These are phyloP conservation scores for Bilobella aurantiaca DNA, from an alignment of 1,140 invertebrate genomes.

Conservation along the genomic window DNA sequence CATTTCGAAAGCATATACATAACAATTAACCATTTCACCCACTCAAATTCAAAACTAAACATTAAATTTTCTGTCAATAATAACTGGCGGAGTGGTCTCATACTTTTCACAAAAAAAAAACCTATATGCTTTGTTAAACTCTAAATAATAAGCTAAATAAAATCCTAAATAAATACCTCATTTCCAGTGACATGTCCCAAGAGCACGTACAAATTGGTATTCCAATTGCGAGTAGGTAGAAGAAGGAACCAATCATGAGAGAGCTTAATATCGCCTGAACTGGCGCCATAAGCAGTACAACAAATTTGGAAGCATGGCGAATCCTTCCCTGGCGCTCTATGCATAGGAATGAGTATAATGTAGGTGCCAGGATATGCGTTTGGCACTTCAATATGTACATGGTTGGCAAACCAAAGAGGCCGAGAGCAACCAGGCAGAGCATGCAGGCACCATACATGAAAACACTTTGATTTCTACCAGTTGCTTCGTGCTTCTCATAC, in stretches of 20 bases:
- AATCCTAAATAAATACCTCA: no score
- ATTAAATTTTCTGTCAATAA: no score
- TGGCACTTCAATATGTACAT: not conserved
- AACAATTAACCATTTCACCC: no score
- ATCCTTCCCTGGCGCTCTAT: not conserved
- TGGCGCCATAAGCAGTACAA: not conserved
- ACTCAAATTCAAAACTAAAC: no score
- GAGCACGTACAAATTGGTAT: not conserved
- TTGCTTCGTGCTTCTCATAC: not conserved
- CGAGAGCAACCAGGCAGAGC: not conserved
- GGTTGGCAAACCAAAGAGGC: not conserved
- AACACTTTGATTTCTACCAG: not conserved
- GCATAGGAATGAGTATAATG: not conserved
- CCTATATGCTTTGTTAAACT: no score
- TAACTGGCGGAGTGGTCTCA: no score
- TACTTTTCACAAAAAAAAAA: no score
- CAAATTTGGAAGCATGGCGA: not conserved
- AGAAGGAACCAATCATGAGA: not conserved
- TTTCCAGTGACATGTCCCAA: not conserved
- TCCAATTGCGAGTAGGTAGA: not conserved
- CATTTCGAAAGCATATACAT: no score
- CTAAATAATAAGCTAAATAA: no score
- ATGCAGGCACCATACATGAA: not conserved
- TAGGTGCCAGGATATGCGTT: not conserved
- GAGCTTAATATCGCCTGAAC: not conserved